phyloP scores from a whole-genome alignment of 2,888 invertebrate species.

The Drosophila emarginata region DNA sequence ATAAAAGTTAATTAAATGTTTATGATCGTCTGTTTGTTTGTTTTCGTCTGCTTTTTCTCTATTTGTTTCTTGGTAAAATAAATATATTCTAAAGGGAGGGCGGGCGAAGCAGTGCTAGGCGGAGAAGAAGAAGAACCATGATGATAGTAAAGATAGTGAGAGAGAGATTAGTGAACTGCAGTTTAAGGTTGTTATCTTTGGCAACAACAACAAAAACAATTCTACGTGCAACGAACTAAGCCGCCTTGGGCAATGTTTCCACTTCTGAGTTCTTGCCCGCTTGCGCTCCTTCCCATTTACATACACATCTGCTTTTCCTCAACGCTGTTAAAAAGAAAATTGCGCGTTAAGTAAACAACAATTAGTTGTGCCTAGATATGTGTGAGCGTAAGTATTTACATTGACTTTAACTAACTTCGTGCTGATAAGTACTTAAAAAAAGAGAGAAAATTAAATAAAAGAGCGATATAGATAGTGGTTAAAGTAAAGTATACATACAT shows the following conservation, averaged over 20 bases:
- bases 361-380: conserved; percentile 52
- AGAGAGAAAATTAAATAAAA: conserved; percentile 12
- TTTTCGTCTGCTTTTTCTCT: conserved; percentile 38
- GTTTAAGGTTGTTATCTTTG: conserved; percentile 44
- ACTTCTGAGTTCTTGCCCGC: background rate
- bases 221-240: conserved; percentile 51
- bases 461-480: conserved; percentile 10
- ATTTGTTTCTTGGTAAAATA: conserved; percentile 67
- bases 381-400: conserved; percentile 57
- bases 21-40: conserved; percentile 59
- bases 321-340: conserved; percentile 65
- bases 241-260: background rate
- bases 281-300: background rate
- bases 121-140: conserved; percentile 4
- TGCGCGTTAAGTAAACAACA: conserved; percentile 68
- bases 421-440: conserved; percentile 59
- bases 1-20: conserved; percentile 77
- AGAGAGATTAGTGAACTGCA: conserved; percentile 62
- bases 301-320: conserved; percentile 3
- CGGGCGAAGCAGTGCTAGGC: background rate
- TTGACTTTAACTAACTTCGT: conserved; percentile 43
- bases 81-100: conserved; percentile 53
- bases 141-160: conserved; percentile 21
- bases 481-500: conserved; percentile 36
- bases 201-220: conserved; percentile 15